Conservation (phyloP, 2,888 invertebrate species). For the Nyleta sp. region DNA sequence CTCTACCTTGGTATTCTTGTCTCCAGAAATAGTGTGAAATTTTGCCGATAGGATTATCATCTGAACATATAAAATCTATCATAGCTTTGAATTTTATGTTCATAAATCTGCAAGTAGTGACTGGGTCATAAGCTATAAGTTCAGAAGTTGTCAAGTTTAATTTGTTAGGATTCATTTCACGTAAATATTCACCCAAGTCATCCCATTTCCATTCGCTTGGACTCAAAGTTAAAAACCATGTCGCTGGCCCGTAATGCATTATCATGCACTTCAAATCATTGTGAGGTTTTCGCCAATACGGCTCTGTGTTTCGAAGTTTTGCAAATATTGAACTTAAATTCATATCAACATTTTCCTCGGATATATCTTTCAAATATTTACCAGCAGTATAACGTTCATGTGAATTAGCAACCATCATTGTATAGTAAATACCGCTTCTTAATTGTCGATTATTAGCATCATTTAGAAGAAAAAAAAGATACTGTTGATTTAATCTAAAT, state of each 20-base stretch:
- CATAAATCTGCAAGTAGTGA: constrained; percentile 71
- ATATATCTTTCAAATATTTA: constrained; percentile 44
- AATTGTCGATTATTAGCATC: constrained; percentile 66
- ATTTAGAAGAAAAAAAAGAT: constrained; percentile 69
- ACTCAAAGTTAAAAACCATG: constrained; percentile 70
- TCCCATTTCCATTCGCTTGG: constrained; percentile 70
- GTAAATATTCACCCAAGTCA: constrained; percentile 70
- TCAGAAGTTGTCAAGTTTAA: constrained; percentile 53
- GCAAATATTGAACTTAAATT: constrained; percentile 63
- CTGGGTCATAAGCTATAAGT: constrained; percentile 74
- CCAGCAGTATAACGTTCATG: constrained; percentile 42
- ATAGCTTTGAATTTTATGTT: constrained; percentile 67
- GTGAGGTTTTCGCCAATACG: constrained; percentile 60
- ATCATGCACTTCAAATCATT: constrained; percentile 67
- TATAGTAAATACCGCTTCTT: constrained; percentile 64
- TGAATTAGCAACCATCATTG: constrained; percentile 59
- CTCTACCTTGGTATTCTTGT: constrained; percentile 4
- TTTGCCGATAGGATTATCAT: constrained; percentile 66
- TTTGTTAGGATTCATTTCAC: constrained; percentile 66
- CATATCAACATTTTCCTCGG: constrained; percentile 51
- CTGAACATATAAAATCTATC: constrained; percentile 69
- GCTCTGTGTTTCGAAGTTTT: constrained; percentile 64
- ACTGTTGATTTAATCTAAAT: constrained; percentile 68
- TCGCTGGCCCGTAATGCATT: constrained; percentile 68
- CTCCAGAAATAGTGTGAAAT: constrained; percentile 63